Evolutionary conservation across 1,140 invertebrate species (phyloP), one percentile per base, ranked within the genome.

Genomic region (Melanaphis sacchari): DNA sequence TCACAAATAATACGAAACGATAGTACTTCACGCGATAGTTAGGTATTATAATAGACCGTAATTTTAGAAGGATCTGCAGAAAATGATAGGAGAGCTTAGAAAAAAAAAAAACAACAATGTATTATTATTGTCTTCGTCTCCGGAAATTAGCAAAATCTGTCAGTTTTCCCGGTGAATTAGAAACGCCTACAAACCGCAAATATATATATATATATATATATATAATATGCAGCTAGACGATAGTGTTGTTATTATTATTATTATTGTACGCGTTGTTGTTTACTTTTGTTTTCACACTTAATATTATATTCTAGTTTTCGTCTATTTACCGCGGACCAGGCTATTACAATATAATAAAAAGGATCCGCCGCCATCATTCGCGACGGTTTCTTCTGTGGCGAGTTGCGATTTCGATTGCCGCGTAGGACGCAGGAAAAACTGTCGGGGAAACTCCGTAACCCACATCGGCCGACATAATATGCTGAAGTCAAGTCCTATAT

Each of bases 381-480:
- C 26, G 94, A 94, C 84, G 76, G 90, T 82, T 93, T 94, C 84
- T n/a, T 94, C 18, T 93, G 7, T 9, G 84, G 92, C 66, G 41
- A 38, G 38, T 5, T 36, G 76, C 66, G 49, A 54, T 89, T 89
- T 52, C n/a, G n/a, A 89, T 52, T 82, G 41, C 8, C 66, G n/a
- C 66, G 40, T 76, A 76, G 59, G 24, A 6, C 38, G 24, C 31
- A 18, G 18, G 40, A 90, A 54, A 91, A 36, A 7, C 15, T 41
- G 36, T 54, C 52, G 52, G 43, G 84, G 85, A 93, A 93, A 93
- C 91, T 7, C 11, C 15, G 43, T 93, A 93, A 85, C 91, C 91
- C 43, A 93, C 81, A 85, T 93, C 81, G 46, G 46, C n/a, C 18
- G 7, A 93, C 18, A 81, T n/a, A 11, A 6, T 76, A n/a, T n/a